Base-by-base conservation (phyloP, 2,797 vertebrate species). In the Sorex maritimensis region DNA sequence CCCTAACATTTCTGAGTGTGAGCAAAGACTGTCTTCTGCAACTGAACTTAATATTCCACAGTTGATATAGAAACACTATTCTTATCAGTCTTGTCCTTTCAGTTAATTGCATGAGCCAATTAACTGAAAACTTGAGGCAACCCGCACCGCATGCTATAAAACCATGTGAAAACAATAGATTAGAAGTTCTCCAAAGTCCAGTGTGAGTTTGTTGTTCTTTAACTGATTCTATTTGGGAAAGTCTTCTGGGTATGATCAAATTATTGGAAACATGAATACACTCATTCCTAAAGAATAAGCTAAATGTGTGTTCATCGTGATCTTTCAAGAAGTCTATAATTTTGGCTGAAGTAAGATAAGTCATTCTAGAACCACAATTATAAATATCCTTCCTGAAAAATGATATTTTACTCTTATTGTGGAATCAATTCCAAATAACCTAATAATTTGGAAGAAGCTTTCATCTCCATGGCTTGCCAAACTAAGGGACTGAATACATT, bases 321-420 rank as follows among this genome's bases (percentile, higher is more conserved):
- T 63, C 5, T 15, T 52, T 28, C 0, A 0, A 41, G 34, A 41
- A 81, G 12, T 41, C 28, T 67, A 11, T 38, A 11, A 28, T 63
- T 83, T 84, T 41, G 73, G 19, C 44, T 15, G 75, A 92, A 92
- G 84, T 28, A n/a, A 52, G 44, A 58, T 19, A 52, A 15, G 23
- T 74, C 21, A 24, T 34, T 21, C 28, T 46, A 73, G 55, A 77
- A 78, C 6, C 15, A 14, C 13, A 55, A 23, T 21, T 30, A 80
- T 46, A 72, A 75, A 68, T 26, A 44, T 23, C 12, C 38, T 82
- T 90, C 85, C 49, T 73, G 21, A 30, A 68, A 68, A 80, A 73
- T 12, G 3, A 10, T 52, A 63, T 52, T 44, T 26, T 30, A n/a
- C 6, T 69, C 9, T 24, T 77, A 14, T 41, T 63, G 6, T 46